phyloP scores from a whole-genome alignment of 2,888 invertebrate species.

The Ophion ellenae region DNA sequence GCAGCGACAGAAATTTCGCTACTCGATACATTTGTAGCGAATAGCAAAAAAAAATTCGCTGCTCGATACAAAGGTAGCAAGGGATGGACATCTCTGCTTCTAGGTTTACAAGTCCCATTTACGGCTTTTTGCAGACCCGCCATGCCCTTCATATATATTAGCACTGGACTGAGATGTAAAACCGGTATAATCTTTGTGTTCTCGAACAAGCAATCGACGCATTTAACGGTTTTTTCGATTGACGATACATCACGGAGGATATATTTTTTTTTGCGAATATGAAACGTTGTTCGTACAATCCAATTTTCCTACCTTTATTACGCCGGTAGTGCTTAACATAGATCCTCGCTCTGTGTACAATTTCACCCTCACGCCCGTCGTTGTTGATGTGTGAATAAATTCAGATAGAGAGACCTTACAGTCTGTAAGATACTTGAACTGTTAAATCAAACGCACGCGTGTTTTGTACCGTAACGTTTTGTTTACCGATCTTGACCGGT shows the following conservation, averaged over 20 bases:
- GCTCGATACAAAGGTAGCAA: no score
- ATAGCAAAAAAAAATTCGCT: no score
- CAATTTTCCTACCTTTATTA: constrained; percentile 27
- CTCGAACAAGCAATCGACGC: neutral
- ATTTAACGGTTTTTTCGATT: neutral
- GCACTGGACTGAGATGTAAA: neutral
- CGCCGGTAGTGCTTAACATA: constrained; percentile 27
- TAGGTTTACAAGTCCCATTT: neutral
- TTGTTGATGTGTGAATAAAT: constrained; percentile 38
- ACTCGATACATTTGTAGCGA: no score
- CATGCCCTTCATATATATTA: neutral
- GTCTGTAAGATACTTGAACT: constrained; percentile 39
- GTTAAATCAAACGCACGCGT: constrained; percentile 53
- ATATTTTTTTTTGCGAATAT: neutral
- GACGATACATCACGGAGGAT: neutral
- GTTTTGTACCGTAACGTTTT: constrained; percentile 31
- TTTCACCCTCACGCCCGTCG: constrained; percentile 33
- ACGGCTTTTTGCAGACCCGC: constrained; percentile 11
- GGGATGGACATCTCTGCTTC: no score
- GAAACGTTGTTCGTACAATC: constrained; percentile 42
- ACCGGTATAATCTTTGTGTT: neutral
- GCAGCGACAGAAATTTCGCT: no score
- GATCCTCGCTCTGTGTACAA: constrained; percentile 41
- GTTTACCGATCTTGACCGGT: constrained; percentile 33
- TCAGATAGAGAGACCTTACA: constrained; percentile 5